Base-by-base conservation (phyloP, 2,113 vertebrate genomes). In the Odocoileus virginianus region DNA sequence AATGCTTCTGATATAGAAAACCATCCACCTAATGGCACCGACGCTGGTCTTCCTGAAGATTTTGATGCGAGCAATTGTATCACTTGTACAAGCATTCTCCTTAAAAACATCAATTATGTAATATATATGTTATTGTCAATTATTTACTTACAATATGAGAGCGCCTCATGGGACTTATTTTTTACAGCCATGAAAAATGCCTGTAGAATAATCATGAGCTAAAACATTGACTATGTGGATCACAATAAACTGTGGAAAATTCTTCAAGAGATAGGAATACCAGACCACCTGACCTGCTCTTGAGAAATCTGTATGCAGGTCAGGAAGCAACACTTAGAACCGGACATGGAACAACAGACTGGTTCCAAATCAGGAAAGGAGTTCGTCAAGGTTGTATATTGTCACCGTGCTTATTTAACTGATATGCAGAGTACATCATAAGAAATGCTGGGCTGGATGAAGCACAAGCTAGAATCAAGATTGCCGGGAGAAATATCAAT, bases 401-500 rank as follows among this genome's bases (percentile, higher is more conserved):
- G n/a, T 71, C n/a, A 36, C n/a, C 64, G 0, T 36, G n/a, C 9
- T 36, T 71, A 21, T 71, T 71, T 71, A 36, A 36, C 9, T 11
- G 2, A 1, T 71, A 71, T 23, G 17, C n/a, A 71, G 19, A 36
- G n/a, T 71, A 21, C 4, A 21, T 71, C 17, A 36, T 36, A n/a
- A 36, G 64, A 71, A 36, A 71, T 11, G n/a, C 64, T 36, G 0
- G 64, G n/a, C 17, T 71, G 9, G 17, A 71, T 11, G n/a, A 71
- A 71, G 64, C n/a, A 71, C n/a, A 71, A 71, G 17, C 33, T 36
- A 4, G n/a, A 36, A 71, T 71, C 17, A 36, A 71, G 17, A 71
- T 71, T 71, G n/a, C 2, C 0, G 0, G 64, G 17, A 71, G n/a
- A 71, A 11, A 71, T 11, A 36, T 36, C 64, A 71, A 5, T 71